Evolutionary conservation across 2,797 vertebrate species (phyloP), one percentile per base, ranked within the genome.

Genomic region (Alectoris magna): DNA sequence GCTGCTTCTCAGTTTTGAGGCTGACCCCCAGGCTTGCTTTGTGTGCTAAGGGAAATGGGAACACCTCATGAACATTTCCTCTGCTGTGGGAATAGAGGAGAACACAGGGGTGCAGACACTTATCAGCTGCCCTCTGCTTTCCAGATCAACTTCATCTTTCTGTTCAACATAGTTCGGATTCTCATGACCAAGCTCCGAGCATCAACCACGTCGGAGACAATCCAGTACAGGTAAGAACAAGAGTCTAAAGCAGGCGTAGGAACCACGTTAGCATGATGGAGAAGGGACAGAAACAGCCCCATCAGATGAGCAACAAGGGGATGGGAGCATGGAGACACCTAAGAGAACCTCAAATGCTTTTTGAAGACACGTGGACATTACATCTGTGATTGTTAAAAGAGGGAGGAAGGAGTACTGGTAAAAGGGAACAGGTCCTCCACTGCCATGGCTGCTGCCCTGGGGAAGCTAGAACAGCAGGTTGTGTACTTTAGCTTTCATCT

Each of bases 81-180:
- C 6, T 39, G 24, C 44, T 72, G 58, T 64, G 38, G 64, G 68
- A 48, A 3, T 10, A 44, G 69, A 36, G 55, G 15, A 51, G 59
- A 62, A 49, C 3, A 0, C 51, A 8, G 12, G 8, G 11, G 29
- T 79, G 19, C 21, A 58, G 39, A 72, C 7, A 1, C 26, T 56
- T 44, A 91, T 8, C 59, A 46, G 31, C 36, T 68, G 59, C 26
- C 26, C 43, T 67, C 14, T 84, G 87, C 73, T 73, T 96, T 96
- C 36, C 98, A 99, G 99, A 99, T 99, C 95, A 99, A 99, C 83
- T 99, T 99, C 88, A 99, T 99, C 92, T 99, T 99, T 97, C 98
- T 99, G 58, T 99, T 99, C 97, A 99, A 99, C 97, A 99, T 99
- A 1, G 99, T 99, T 87, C 98, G 99, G 76, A 99, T 99, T 94